These are phyloP conservation scores for Lomographa bimaculata DNA, from an alignment of 2,888 invertebrate genomes.

Conservation along the genomic window DNA sequence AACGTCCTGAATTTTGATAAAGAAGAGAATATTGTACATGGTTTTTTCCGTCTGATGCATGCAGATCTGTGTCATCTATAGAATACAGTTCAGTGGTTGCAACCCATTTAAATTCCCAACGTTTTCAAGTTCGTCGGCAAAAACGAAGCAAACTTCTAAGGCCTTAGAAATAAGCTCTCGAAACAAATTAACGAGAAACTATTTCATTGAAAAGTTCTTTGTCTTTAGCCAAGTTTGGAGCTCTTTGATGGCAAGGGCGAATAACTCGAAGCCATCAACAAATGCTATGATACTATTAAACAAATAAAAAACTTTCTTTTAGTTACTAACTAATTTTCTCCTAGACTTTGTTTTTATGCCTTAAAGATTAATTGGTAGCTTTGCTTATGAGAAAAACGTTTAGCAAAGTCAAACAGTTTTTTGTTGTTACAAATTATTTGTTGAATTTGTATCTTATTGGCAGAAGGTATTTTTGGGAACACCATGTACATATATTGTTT, in stretches of 20 bases:
- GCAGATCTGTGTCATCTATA: too few relatives aligned
- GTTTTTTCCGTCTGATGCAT: too few relatives aligned
- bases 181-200: slow-evolving; percentile 38
- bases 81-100: background rate
- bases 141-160: slow-evolving; percentile 23
- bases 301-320: slow-evolving; percentile 29
- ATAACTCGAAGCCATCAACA: slow-evolving; percentile 27
- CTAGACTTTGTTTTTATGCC: slow-evolving; percentile 15
- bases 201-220: slow-evolving; percentile 34
- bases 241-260: slow-evolving; percentile 29
- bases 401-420: background rate
- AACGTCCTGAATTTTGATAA: too few relatives aligned
- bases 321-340: slow-evolving; percentile 17
- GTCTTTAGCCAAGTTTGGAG: slow-evolving; percentile 28
- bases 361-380: slow-evolving; percentile 18
- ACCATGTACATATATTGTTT: too few relatives aligned
- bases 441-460: too few relatives aligned
- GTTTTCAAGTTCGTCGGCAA: slow-evolving; percentile 24
- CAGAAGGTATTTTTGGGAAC: too few relatives aligned
- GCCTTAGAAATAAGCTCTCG: slow-evolving; percentile 29
- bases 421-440: too few relatives aligned
- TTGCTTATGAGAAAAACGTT: slow-evolving; percentile 3
- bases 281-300: slow-evolving; percentile 26
- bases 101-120: slow-evolving; percentile 26
- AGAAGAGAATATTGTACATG: too few relatives aligned